Evolutionary conservation across 2,113 vertebrate genomes (phyloP).

Genomic region (Colius striatus): DNA sequence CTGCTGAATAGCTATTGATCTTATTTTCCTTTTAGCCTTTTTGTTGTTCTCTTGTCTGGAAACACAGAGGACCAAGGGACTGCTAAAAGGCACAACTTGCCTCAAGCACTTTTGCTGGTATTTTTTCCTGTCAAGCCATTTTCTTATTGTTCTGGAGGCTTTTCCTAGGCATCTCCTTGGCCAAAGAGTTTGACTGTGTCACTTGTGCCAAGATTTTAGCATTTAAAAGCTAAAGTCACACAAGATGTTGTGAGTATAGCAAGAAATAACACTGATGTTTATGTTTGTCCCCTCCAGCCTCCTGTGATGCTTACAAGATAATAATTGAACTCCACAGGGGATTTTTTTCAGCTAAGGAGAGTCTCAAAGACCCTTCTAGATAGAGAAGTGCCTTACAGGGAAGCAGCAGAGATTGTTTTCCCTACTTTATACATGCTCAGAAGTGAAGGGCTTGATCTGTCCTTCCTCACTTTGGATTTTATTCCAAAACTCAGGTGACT

Average conservation of each 20-base stretch:
- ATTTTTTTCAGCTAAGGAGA: not conserved
- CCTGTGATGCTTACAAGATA: not conserved
- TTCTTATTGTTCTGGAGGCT: not conserved
- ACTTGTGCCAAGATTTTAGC: not conserved
- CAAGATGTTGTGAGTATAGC: not conserved
- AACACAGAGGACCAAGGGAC: not conserved
- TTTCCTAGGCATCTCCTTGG: not conserved
- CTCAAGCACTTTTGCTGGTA: not conserved
- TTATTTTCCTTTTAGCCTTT: not conserved
- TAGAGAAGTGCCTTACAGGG: not conserved
- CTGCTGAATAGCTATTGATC: not conserved
- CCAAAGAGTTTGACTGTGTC: not conserved
- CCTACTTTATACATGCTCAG: not conserved
- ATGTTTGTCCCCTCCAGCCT: not conserved
- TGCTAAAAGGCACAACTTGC: not conserved
- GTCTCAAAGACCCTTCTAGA: not conserved
- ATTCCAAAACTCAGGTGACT: not conserved
- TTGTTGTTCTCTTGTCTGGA: not conserved
- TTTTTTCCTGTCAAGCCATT: not conserved
- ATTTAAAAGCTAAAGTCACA: not conserved
- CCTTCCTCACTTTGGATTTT: not conserved
- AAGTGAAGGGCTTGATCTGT: not conserved
- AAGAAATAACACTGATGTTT: not conserved
- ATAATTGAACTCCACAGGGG: not conserved
- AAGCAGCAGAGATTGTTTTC: not conserved